Conservation (phyloP, 2,888 invertebrate species). For the Cistogaster globosa region DNA sequence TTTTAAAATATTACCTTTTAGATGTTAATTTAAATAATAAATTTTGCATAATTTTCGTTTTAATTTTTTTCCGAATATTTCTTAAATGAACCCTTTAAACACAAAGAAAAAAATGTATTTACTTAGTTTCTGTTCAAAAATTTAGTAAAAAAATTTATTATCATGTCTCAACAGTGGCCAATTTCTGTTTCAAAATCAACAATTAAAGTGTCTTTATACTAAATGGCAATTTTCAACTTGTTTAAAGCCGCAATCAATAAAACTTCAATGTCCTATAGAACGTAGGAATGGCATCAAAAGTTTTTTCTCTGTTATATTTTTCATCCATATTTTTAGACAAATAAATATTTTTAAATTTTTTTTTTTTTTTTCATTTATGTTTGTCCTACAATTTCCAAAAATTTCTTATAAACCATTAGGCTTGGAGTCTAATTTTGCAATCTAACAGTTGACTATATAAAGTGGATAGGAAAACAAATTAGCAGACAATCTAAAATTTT, state of each 20-base stretch:
- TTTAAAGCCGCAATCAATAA: constrained; percentile 69
- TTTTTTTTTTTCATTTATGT: constrained; percentile 21
- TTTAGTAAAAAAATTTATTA: constrained; percentile 21
- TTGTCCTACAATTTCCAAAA: constrained; percentile 40
- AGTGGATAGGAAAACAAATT: too few species aligned
- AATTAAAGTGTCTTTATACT: constrained; percentile 65
- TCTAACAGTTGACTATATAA: too few species aligned
- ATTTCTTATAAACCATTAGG: too few species aligned
- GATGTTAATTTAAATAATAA: too few species aligned
- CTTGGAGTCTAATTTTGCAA: too few species aligned
- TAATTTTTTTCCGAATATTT: too few species aligned
- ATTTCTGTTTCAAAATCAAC: constrained; percentile 57
- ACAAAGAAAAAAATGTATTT: too few species aligned
- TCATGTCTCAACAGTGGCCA: constrained; percentile 57
- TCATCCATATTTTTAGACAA: constrained; percentile 58
- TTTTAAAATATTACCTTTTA: too few species aligned
- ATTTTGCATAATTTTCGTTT: too few species aligned
- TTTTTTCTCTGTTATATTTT: constrained; percentile 1
- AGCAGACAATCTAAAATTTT: too few species aligned
- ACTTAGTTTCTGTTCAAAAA: constrained; percentile 15
- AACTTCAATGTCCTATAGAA: constrained; percentile 40
- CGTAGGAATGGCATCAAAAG: not conserved
- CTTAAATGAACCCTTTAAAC: too few species aligned
- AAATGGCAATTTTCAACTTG: constrained; percentile 70
- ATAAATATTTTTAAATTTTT: constrained; percentile 46